A percentile compares a stretch with the other conserved stretches of the same genome.
phyloP scores from a whole-genome alignment of 2,797 vertebrate species.

The Mormyrus hasselquistii region DNA sequence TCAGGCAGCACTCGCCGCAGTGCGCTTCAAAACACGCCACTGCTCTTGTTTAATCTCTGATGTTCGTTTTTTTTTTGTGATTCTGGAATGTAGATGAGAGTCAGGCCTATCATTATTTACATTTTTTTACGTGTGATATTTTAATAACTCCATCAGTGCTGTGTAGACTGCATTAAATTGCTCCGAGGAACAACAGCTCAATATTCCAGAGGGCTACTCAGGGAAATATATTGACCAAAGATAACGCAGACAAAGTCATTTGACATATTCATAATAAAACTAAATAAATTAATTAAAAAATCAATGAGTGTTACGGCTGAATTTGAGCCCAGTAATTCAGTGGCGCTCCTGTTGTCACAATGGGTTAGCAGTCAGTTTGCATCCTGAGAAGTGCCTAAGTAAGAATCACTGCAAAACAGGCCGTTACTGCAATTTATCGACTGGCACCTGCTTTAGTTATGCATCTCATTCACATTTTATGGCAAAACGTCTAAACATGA shows the following conservation, averaged over 20 bases:
- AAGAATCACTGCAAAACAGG: background rate
- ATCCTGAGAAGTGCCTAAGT: background rate
- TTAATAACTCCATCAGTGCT: background rate
- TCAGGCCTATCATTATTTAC: background rate
- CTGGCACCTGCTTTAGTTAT: background rate
- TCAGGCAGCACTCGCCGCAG: background rate
- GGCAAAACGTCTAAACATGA: background rate
- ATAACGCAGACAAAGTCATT: constrained; percentile 8
- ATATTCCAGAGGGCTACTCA: background rate
- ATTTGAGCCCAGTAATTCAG: background rate
- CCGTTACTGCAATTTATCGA: background rate
- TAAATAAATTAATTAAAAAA: background rate
- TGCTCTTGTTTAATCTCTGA: constrained; percentile 3
- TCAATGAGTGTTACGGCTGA: background rate
- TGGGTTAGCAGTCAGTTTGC: background rate
- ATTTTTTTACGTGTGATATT: background rate
- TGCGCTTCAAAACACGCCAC: background rate
- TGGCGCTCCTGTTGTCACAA: background rate
- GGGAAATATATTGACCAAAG: background rate
- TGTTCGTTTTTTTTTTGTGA: background rate
- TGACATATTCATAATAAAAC: constrained; percentile 10
- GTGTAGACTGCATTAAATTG: background rate
- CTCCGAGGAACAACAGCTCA: background rate
- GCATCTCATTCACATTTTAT: background rate
- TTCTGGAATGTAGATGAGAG: background rate